Conservation (phyloP, 2,888 invertebrate species). For the Ornithoptera priamus region DNA sequence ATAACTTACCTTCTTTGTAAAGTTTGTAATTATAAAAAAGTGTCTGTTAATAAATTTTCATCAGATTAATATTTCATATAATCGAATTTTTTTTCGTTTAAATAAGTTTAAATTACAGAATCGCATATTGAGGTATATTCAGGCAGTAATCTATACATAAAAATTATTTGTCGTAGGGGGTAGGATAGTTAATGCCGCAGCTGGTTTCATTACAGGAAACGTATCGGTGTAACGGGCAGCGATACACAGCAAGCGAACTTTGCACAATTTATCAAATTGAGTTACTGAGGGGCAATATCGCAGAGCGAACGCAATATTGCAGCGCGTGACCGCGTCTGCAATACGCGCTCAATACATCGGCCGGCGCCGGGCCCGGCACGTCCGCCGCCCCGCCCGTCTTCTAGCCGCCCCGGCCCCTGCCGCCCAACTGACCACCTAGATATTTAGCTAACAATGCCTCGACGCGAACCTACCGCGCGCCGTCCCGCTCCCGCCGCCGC, state of each 20-base stretch:
- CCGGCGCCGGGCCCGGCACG: conserved; percentile 74
- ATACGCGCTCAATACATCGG: conserved; percentile 81
- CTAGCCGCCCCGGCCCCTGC: conserved; percentile 54
- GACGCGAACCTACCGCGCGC: conserved; percentile 54
- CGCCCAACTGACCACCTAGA: conserved; percentile 70
- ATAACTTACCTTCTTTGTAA: no score
- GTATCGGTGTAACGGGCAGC: conserved; percentile 61
- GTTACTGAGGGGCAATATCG: conserved; percentile 79
- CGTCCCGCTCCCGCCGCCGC: conserved; percentile 60
- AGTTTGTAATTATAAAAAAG: no score
- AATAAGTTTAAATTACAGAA: no score
- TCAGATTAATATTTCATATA: no score
- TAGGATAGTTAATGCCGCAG: conserved; percentile 4
- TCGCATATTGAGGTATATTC: no score
- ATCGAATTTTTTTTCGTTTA: no score
- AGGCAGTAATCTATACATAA: background rate
- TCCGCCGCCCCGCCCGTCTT: conserved; percentile 66
- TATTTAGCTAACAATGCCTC: conserved; percentile 80
- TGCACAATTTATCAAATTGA: conserved; percentile 79
- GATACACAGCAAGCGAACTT: conserved; percentile 69
- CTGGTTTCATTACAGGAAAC: conserved; percentile 41
- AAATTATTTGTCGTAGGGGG: background rate
- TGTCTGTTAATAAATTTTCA: background rate
- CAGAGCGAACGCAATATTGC: conserved; percentile 79
- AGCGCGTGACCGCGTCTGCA: conserved; percentile 81